Evolutionary conservation across 1,140 invertebrate genomes (phyloP), one percentile per base, ranked within the genome.

Genomic region (Drosophila takahashii): DNA sequence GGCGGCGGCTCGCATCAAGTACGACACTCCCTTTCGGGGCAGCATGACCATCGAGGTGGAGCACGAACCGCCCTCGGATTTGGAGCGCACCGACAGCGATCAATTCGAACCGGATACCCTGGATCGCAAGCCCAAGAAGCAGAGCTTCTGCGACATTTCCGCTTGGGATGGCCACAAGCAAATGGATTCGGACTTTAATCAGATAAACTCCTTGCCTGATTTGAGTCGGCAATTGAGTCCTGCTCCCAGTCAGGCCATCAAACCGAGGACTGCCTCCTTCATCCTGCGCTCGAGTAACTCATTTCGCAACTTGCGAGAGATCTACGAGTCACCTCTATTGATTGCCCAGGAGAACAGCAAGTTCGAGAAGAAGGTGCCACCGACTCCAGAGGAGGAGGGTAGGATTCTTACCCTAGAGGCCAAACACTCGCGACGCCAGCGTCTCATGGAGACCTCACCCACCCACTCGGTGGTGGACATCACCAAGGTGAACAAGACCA

Each of bases 31-130:
- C 15, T 92, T 90, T 89, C 87, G 84, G 22, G 92, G 92, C 10
- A 92, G 92, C 70, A 92, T 92, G 92, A 92, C 96, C 15, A 97
- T 97, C 61, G 96, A 96, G 92, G 95, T 97, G 1, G 95, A 95
- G 90, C 92, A 92, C 32, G 90, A 92, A 5, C 91, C 91, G 0
- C 87, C 86, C 1, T 91, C 90, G 10, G 92, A 92, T 27, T 48
- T 91, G n/a, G 90, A 92, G 53, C 77, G 79, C 7, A 92, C 92
- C 1, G 91, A 92, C 16, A 92, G 92, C 3, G 96, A 97, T 70
- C 93, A 93, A 56, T 97, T 96, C 80, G 96, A 97, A 89, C 96
- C 96, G 0, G 96, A 97, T 76, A 97, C 96, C 0, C 91, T 97
- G 26, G 96, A 97, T 81, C 92, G 96, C n/a, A 96, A 97, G 87